Evolutionary conservation across 2,888 invertebrate species (phyloP), one percentile per base, ranked within the genome.

Genomic region (Megamerina dolium): DNA sequence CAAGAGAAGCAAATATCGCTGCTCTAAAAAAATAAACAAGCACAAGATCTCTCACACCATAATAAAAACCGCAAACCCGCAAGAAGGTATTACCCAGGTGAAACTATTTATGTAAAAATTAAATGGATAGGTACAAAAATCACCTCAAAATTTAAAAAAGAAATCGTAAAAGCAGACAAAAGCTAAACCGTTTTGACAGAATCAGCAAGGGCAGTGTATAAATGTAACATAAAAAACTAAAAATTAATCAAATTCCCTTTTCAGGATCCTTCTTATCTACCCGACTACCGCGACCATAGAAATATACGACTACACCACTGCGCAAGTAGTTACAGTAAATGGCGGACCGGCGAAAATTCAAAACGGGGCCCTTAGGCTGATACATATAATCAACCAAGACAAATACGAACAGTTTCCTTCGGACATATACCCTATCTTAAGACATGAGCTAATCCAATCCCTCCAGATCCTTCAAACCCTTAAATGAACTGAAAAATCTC

Each of bases 31-130:
- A n/a, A n/a, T n/a, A n/a, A n/a, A n/a, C n/a, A n/a, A n/a, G n/a
- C n/a, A n/a, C n/a, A n/a, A n/a, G n/a, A n/a, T n/a, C n/a, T n/a
- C n/a, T n/a, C n/a, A n/a, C n/a, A n/a, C n/a, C 23, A 4, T 23
- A 37, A 37, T 23, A 37, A 26, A 37, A 26, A 16, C 4, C 21
- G 37, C 13, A 13, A 37, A 37, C 21, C 13, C 14, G 6, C 26
- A 8, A 37, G 14, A 47, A 23, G 41, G 12, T 50, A 44, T 16
- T 27, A 48, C 16, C 35, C 35, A 12, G 50, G 49, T 14, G 38
- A 54, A 31, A 23, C 32, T 9, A 37, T 48, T 8, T 52, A 38
- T 31, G 35, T 47, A n/a, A n/a, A n/a, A n/a, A n/a, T n/a, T n/a
- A n/a, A n/a, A n/a, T n/a, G n/a, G n/a, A n/a, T n/a, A n/a, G n/a